Evolutionary conservation across 2,888 invertebrate genomes (phyloP).

Genomic region (Nemapogon koenigi): DNA sequence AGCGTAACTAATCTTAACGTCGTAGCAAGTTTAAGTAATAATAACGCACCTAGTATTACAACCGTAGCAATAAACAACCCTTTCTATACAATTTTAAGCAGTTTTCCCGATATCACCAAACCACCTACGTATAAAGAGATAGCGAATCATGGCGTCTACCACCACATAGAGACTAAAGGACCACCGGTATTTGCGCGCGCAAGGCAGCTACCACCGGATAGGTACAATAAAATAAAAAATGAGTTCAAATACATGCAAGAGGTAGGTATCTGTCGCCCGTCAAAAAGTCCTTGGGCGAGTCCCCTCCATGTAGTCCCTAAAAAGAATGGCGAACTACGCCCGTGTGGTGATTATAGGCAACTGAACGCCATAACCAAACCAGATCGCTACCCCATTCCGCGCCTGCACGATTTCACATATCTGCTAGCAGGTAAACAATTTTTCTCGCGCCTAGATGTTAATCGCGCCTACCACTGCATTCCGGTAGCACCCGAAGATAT

Average conservation of each 20-base stretch:
- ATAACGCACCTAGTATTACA: neutral
- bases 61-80: neutral
- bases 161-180: conserved; percentile 26
- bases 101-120: neutral
- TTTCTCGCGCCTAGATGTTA: conserved; percentile 23
- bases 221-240: conserved; percentile 22
- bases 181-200: conserved; percentile 25
- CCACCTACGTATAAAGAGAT: neutral
- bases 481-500: conserved; percentile 19
- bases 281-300: conserved; percentile 31
- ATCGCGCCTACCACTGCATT: conserved; percentile 9
- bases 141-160: conserved; percentile 12
- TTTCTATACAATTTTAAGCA: neutral
- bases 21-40: neutral
- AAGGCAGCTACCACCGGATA: conserved; percentile 26
- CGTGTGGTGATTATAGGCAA: conserved; percentile 27
- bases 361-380: conserved; percentile 23
- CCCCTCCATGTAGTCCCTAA: conserved; percentile 26
- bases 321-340: conserved; percentile 17
- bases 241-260: conserved; percentile 27
- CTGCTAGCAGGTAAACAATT: conserved; percentile 13
- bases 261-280: conserved; percentile 33
- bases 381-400: conserved; percentile 25
- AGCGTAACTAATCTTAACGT: conserved; percentile 12
- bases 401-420: conserved; percentile 23